Evolutionary conservation across 2,888 invertebrate species (phyloP).

Genomic region (Trachelus troglodyta): DNA sequence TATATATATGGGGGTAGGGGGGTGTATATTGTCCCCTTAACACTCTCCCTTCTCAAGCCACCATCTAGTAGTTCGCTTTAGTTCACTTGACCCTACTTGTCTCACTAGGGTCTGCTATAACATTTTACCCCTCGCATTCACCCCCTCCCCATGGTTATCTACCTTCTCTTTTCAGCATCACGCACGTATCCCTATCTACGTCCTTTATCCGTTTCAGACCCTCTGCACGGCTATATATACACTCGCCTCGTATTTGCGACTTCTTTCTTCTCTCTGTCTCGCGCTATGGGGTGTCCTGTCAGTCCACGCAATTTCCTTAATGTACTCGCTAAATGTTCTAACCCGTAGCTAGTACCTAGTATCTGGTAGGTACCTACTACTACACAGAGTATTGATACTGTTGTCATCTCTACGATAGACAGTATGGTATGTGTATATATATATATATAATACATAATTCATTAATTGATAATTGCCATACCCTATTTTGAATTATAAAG

Average conservation of each 20-base stretch:
- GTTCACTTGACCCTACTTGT: constrained; percentile 64
- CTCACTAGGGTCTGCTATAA: constrained; percentile 36
- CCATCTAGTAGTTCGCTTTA: constrained; percentile 46
- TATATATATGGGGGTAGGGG: constrained; percentile 12
- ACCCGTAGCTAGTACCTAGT: constrained; percentile 8
- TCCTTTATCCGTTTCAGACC: constrained; percentile 19
- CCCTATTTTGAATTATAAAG: neutral
- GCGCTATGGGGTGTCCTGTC: constrained; percentile 34
- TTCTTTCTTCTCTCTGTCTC: constrained; percentile 12
- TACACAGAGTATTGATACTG: neutral
- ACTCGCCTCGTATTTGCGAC: constrained; percentile 26
- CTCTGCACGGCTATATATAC: constrained; percentile 3
- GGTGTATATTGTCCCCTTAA: constrained; percentile 60
- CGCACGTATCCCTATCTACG: constrained; percentile 17
- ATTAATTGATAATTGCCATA: too few relatives aligned
- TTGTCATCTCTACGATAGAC: neutral
- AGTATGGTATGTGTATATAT: neutral
- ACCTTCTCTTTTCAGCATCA: constrained; percentile 18
- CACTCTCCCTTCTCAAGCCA: constrained; percentile 46
- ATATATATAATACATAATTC: neutral
- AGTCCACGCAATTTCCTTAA: constrained; percentile 64
- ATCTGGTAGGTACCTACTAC: neutral
- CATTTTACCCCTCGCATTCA: constrained; percentile 27
- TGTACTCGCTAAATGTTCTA: constrained; percentile 61
- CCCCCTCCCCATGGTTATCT: constrained; percentile 32